Base-by-base conservation (phyloP, 2,797 vertebrate species). In the Chelon auratus region DNA sequence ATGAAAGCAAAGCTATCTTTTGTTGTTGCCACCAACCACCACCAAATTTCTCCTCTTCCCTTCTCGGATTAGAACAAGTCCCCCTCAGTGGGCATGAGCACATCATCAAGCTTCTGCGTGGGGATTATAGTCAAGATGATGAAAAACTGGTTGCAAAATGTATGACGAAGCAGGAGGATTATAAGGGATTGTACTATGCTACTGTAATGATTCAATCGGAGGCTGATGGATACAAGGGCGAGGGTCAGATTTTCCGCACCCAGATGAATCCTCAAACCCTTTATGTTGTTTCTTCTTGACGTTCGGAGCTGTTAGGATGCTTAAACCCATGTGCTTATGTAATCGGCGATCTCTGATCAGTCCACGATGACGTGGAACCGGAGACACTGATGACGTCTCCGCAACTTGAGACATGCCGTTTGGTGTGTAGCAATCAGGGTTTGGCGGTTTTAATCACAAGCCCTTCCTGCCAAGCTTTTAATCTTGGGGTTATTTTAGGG, bases 41-140 rank as follows among this genome's bases (percentile, higher is more conserved):
- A 43, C n/a, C 50, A 64, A 72, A 63, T 81, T 66, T 72, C 40
- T 52, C 11, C 51, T 71, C 36, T 60, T 72, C 69, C 39, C 39
- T 22, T 50, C 51, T 63, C 30, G 12, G 85, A 88, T 84, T 85
- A 84, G 48, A 70, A 53, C 40, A 69, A 76, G 58, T 68, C 66
- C 54, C 72, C 59, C 67, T 71, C 80, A 53, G 63, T 54, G 54
- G 68, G 52, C 40, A 70, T 68, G 67, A 87, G 62, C 47, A 12
- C 77, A 63, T 90, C 85, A 83, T 74, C 81, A 64, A 78, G 76
- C 81, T 68, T 77, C 70, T 68, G 56, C 15, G 0, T 33, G 40
- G 61, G 81, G 91, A 92, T 92, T 89, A 89, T 42, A 67, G 75
- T 66, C 77, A 83, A 88, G 67, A 89, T 88, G 85, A 93, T 90